Evolutionary conservation across 2,888 invertebrate genomes (phyloP).

Genomic region (Amiota mariae): DNA sequence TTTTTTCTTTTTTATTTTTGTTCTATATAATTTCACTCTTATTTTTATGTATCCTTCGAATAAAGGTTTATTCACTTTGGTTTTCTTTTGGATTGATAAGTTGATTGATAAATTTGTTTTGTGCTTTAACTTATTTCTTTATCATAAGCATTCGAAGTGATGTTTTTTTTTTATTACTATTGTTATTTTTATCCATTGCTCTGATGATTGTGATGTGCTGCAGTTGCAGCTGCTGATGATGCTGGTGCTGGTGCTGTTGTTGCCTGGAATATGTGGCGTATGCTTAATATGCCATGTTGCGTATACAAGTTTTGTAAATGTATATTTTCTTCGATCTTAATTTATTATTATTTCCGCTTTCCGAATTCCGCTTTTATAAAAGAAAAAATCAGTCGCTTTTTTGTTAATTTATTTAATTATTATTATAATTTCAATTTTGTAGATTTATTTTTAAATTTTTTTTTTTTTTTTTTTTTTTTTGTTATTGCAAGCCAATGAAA

Average conservation of each 20-base stretch:
- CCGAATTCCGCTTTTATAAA: conserved; percentile 4
- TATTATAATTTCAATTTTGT: neutral
- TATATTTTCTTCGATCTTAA: neutral
- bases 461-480: conserved; percentile 32
- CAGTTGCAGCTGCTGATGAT: conserved; percentile 22
- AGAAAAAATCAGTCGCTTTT: conserved; percentile 23
- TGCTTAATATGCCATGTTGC: conserved; percentile 45
- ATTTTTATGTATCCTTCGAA: neutral
- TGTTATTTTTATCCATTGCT: conserved; percentile 17
- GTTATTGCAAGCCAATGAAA: conserved; percentile 3
- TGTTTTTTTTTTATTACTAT: neutral
- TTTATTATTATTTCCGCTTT: conserved; percentile 3
- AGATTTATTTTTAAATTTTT: too few species aligned
- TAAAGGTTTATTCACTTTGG: neutral
- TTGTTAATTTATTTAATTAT: neutral
- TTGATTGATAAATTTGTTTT: conserved; percentile 15
- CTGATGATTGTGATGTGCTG: conserved; percentile 37
- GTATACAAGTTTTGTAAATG: neutral
- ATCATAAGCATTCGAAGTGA: neutral
- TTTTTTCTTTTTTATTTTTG: too few species aligned
- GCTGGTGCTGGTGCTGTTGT: too few species aligned
- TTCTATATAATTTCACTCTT: conserved; percentile 24
- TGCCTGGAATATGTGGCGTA: conserved; percentile 57
- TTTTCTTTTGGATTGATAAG: neutral
- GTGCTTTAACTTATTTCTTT: conserved; percentile 8